Evolutionary conservation across 2,888 invertebrate species (phyloP), one percentile per base, ranked within the genome.

Genomic region (Ethmia dodecea): DNA sequence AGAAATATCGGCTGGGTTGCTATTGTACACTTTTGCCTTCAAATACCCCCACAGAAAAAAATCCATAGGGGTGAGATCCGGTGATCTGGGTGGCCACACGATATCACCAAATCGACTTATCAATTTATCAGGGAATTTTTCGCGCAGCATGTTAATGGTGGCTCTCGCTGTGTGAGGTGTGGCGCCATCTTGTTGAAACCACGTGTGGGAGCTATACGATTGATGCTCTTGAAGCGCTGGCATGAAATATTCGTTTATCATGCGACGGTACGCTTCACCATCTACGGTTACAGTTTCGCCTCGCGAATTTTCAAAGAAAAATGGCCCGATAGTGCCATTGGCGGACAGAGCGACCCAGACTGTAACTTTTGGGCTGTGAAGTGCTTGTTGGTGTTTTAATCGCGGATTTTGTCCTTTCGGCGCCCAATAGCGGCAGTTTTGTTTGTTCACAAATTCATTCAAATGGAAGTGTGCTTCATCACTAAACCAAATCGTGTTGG

Each of bases 391-490:
- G 28, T 47, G 47, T 43, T 45, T 42, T 15, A 39, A 28, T 11
- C 34, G 37, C 8, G 39, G 43, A 28, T 45, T 42, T 16, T 37
- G 39, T 36, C 37, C 38, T 40, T 40, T 38, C 29, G 36, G 43
- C 10, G 41, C 30, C 47, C 40, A 49, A 34, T 40, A 45, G 30
- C 42, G 41, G 37, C 38, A 45, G 25, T 45, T 47, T 22, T 44
- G 45, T 11, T 48, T 43, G 13, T 45, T 48, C 12, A 48, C 42
- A 41, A 26, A 16, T 13, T 42, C 42, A 42, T 42, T 47, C 40
- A 52, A 40, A 38, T 52, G 42, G 37, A 47, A 49, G 37, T 88
- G 37, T 84, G 47, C 45, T 35, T 49, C 46, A 33, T 50, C 43
- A 24, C 45, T 50, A 33, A 31, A 50, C 33, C 43, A 44, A 29